Evolutionary conservation across 92 coral and sea anemone genomes (phyloP).

Genomic region (Epizoanthus ramosus): DNA sequence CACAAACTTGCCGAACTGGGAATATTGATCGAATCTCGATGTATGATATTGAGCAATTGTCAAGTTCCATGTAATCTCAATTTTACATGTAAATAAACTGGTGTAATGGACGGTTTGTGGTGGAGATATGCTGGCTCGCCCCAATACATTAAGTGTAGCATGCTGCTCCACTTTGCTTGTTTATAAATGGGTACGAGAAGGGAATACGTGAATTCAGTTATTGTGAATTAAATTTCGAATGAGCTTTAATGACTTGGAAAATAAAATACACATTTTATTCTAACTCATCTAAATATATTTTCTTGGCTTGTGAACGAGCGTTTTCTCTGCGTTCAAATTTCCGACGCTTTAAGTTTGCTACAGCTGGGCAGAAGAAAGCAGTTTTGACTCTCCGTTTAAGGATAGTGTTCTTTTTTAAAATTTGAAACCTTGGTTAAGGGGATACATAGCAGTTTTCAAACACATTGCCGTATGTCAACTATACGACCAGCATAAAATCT

Average conservation of each 20-base stretch:
- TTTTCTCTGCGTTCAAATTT: slow-evolving; percentile 12
- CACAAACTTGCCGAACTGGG: slow-evolving; percentile 34
- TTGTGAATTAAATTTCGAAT: slow-evolving; percentile 15
- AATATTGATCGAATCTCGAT: slow-evolving; percentile 39
- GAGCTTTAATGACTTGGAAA: slow-evolving; percentile 29
- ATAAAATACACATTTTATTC: slow-evolving; percentile 12
- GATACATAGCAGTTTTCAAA: slow-evolving; percentile 28
- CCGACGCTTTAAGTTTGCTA: slow-evolving; percentile 37
- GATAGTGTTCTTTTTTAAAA: slow-evolving; percentile 26
- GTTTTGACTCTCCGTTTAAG: slow-evolving; percentile 47
- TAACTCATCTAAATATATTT: background rate
- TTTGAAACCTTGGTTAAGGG: slow-evolving; percentile 38
- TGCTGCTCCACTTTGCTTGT: background rate
- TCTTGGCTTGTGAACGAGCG: slow-evolving; percentile 5
- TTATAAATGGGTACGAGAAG: slow-evolving; percentile 4
- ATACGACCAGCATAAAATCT: background rate
- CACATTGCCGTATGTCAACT: slow-evolving; percentile 1
- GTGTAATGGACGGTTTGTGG: slow-evolving; percentile 44
- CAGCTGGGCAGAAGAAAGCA: slow-evolving; percentile 29
- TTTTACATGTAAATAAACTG: slow-evolving; percentile 94
- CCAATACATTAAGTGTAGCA: background rate
- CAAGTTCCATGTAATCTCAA: slow-evolving; percentile 73
- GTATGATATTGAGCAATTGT: slow-evolving; percentile 73
- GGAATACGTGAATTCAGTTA: background rate
- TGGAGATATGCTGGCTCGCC: slow-evolving; percentile 18